These are phyloP conservation scores for Barnardius zonarius DNA, from an alignment of 2,113 vertebrate genomes.

Conservation along the genomic window DNA sequence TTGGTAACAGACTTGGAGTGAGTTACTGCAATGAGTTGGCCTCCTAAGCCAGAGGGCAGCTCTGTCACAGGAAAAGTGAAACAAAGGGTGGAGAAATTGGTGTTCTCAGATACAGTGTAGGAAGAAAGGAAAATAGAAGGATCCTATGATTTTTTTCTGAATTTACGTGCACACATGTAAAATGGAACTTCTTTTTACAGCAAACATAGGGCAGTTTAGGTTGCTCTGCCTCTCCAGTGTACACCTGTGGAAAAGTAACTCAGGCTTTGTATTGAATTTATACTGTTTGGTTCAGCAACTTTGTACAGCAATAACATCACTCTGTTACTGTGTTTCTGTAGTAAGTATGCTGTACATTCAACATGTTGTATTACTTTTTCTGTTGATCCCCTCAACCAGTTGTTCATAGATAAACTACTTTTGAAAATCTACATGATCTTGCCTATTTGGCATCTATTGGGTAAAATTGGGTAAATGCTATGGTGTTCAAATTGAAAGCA, in stretches of 20 bases:
- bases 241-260: neutral
- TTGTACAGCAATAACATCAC: neutral
- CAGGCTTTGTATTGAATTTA: neutral
- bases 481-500: neutral
- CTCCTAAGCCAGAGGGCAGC: neutral
- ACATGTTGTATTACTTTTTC: neutral
- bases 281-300: neutral
- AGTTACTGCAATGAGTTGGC: neutral
- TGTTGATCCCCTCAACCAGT: neutral
- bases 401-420: neutral
- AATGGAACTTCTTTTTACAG: neutral
- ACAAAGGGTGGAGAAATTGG: neutral
- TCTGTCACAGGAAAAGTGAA: neutral
- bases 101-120: neutral
- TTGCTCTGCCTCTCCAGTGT: neutral
- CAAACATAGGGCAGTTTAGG: neutral
- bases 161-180: neutral
- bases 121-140: neutral
- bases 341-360: neutral
- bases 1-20: neutral
- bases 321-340: neutral
- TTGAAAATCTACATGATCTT: slow-evolving; percentile 1
- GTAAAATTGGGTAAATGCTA: neutral
- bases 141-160: neutral
- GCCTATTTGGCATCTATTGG: neutral